These are phyloP conservation scores for Mamestra configurata DNA, from an alignment of 1,140 invertebrate species.

Conservation along the genomic window DNA sequence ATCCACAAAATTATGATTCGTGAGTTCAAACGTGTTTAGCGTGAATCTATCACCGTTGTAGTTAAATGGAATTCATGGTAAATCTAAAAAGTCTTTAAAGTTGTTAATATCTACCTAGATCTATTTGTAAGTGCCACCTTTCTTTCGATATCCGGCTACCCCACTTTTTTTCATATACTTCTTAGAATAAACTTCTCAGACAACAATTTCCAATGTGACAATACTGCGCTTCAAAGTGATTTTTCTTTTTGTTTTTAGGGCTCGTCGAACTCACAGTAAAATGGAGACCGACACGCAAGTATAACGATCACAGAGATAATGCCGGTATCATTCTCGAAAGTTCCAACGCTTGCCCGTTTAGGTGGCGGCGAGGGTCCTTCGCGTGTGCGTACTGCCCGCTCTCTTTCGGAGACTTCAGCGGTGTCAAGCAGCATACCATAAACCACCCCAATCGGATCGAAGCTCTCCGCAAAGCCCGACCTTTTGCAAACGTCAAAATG, in stretches of 20 bases:
- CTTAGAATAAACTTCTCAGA: neutral
- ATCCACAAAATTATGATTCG: no score
- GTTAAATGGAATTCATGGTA: no score
- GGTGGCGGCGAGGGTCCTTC: slow-evolving; percentile 77
- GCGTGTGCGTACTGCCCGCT: slow-evolving; percentile 74
- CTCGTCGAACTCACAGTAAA: slow-evolving; percentile 66
- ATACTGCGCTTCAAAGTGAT: slow-evolving; percentile 58
- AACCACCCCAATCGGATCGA: slow-evolving; percentile 72
- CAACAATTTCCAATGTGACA: slow-evolving; percentile 48
- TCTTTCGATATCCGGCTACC: neutral
- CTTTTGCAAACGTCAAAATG: slow-evolving; percentile 73
- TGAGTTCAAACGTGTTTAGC: no score
- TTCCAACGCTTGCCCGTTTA: slow-evolving; percentile 80
- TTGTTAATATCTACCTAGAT: neutral
- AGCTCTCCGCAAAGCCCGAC: slow-evolving; percentile 66
- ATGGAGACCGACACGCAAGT: slow-evolving; percentile 78
- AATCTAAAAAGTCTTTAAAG: no score
- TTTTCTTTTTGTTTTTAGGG: slow-evolving; percentile 82
- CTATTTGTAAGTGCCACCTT: neutral
- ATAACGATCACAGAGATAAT: slow-evolving; percentile 82
- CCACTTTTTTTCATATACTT: neutral
- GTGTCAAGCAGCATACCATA: slow-evolving; percentile 64
- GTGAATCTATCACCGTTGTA: no score
- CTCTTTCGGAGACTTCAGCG: slow-evolving; percentile 73
- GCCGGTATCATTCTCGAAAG: slow-evolving; percentile 77